Conservation (phyloP, 2,113 vertebrate genomes). For the Coptodon rendalli region DNA sequence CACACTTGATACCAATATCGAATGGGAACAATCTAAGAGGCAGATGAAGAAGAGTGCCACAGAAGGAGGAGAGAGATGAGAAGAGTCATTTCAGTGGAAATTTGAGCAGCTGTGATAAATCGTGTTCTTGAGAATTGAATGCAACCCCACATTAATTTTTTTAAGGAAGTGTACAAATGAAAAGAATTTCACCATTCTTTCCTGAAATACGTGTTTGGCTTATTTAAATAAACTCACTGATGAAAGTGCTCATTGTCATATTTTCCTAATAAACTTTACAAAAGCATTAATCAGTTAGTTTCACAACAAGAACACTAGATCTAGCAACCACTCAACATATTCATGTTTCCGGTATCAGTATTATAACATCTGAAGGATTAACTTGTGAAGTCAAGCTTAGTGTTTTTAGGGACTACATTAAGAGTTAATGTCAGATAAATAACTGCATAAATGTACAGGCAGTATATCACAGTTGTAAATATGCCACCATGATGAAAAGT, state of each 20-base stretch:
- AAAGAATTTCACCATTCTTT: fast-evolving
- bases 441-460: not conserved
- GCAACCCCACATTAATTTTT: not conserved
- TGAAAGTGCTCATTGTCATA: not conserved
- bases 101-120: not conserved
- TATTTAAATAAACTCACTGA: not conserved
- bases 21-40: not conserved
- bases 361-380: not conserved
- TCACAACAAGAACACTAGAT: not conserved
- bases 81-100: not conserved
- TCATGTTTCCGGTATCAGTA: not conserved
- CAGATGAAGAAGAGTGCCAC: not conserved
- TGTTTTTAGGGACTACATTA: not conserved
- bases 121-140: not conserved
- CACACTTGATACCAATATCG: not conserved
- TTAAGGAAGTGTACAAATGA: not conserved
- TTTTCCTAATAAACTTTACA: not conserved
- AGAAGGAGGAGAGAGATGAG: not conserved
- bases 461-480: not conserved
- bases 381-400: not conserved
- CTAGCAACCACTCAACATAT: not conserved
- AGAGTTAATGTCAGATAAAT: not conserved
- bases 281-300: not conserved
- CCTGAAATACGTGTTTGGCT: not conserved
- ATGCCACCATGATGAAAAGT: not conserved